phyloP scores from a whole-genome alignment of 2,888 invertebrate genomes.

The Prionchulus punctatus region DNA sequence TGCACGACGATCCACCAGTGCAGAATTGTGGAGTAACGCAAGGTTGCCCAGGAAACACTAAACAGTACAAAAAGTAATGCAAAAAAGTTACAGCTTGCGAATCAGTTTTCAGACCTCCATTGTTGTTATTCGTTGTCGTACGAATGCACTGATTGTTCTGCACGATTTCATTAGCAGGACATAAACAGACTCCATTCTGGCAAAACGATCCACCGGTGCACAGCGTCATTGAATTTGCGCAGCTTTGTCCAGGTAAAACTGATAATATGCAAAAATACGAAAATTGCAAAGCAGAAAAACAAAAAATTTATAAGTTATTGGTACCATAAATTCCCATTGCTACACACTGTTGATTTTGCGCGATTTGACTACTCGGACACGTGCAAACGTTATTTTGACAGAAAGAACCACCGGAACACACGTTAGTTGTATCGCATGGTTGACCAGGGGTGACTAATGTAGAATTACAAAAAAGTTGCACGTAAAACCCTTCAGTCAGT shows the following conservation, averaged over 20 bases:
- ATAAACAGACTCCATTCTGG: constrained; percentile 15
- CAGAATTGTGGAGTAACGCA: not conserved
- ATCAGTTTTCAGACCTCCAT: no score
- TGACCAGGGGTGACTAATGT: constrained; percentile 17
- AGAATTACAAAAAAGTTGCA: not conserved
- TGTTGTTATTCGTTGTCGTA: not conserved
- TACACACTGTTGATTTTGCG: not conserved
- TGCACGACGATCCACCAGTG: constrained; percentile 15
- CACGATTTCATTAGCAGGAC: constrained; percentile 10
- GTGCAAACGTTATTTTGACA: constrained; percentile 24
- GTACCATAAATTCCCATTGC: not conserved
- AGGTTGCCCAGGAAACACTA: constrained; percentile 8
- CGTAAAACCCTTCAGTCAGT: not conserved
- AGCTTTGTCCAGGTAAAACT: constrained; percentile 4
- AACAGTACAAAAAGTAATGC: not conserved
- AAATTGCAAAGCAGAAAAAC: not conserved
- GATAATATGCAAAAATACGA: not conserved
- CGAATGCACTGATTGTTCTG: constrained; percentile 9
- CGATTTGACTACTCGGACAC: constrained; percentile 18
- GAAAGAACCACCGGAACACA: constrained; percentile 25
- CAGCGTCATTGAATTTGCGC: not conserved
- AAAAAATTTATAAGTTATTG: no score
- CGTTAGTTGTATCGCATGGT: constrained; percentile 10
- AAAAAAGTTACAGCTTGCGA: not conserved
- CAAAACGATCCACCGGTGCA: constrained; percentile 13